Conservation (phyloP, 1,140 invertebrate species). For the Sesamia nonagrioides region DNA sequence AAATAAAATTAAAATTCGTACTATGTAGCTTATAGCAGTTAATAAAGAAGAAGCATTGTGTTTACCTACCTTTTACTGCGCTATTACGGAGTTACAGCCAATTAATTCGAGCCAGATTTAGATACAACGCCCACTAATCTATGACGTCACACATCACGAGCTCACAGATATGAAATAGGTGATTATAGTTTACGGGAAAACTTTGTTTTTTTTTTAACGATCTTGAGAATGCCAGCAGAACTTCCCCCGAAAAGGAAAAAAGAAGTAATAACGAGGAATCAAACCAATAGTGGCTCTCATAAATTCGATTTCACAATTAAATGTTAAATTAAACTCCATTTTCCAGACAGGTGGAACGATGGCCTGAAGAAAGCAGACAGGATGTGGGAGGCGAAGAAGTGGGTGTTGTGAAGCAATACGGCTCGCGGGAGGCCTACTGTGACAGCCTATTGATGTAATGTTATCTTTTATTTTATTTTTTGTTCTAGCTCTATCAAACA, state of each 20-base stretch:
- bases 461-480: neutral
- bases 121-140: neutral
- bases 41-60: neutral
- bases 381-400: slow-evolving; percentile 21
- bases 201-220: neutral
- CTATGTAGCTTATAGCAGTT: neutral
- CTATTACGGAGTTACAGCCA: slow-evolving; percentile 6
- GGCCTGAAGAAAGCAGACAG: slow-evolving; percentile 9
- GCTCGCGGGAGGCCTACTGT: slow-evolving; percentile 2
- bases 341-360: slow-evolving; percentile 8
- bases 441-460: neutral
- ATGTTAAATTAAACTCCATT: neutral
- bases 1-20: neutral
- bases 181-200: neutral
- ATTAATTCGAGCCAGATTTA: neutral
- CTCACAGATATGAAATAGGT: neutral
- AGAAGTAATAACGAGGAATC: too few species aligned
- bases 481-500: neutral
- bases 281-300: neutral
- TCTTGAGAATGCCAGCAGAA: neutral
- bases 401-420: slow-evolving; percentile 3
- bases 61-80: slow-evolving; percentile 1
- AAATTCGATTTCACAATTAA: neutral
- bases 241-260: too few species aligned
- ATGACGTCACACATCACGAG: neutral